Evolutionary conservation across 2,113 vertebrate genomes (phyloP), one percentile per base, ranked within the genome.

Genomic region (Tetraodon nigroviridis): DNA sequence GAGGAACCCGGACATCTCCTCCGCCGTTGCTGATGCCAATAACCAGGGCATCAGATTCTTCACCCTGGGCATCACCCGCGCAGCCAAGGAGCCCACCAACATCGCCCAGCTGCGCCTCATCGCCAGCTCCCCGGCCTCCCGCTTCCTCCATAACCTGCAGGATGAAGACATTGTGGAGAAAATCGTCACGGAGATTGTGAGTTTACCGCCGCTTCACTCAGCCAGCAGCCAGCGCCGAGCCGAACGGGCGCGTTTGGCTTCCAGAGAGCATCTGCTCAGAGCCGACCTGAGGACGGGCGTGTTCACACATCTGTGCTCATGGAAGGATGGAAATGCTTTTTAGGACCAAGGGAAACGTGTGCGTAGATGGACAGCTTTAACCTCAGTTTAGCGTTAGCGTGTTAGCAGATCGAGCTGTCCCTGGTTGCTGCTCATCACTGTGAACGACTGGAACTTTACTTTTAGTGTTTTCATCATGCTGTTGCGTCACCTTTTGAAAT

Each of bases 1-100:
- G 8, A 92, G 92, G 79, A 97, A 95, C 65, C 94, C 94, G 11
- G 94, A 95, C 61, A 93, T 96, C 86, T 93, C 93, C 84, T 90
- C 93, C n/a, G 93, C 94, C 54, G 88, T 88, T 21, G 91, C 92
- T 42, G 90, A 95, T 40, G 93, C 93, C 73, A 97, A 95, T 83
- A 90, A 93, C 80, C 93, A 94, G 78, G 94, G 91, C 12, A 88
- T 97, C 61, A 86, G 86, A 21, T 92, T 96, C 81, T 94, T 97
- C 83, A 88, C 78, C 6, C 66, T 97, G 78, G 94, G 94, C 71
- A 94, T 97, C 81, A 94, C 93, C 15, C 82, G 84, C 42, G 75
- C 82, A 17, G 92, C 94, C 79, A 92, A 93, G 5, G 92, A 95
- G 41, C 88, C 89, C 0, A 67, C 83, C 61, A 95, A 93, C 49